phyloP scores from a whole-genome alignment of 2,888 invertebrate species.

The Elmis aenea region DNA sequence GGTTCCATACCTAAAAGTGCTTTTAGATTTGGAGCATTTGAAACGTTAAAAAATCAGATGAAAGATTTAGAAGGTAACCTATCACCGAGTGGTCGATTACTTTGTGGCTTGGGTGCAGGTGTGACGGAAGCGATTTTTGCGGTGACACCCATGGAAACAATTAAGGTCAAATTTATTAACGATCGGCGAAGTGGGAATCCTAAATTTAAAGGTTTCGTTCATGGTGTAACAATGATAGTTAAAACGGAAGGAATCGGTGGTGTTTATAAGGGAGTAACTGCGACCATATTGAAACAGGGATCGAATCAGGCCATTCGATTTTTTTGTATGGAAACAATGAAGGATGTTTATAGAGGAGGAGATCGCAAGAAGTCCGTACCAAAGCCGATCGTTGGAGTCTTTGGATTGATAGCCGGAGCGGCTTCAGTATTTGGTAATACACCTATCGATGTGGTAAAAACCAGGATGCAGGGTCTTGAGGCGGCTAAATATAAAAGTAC shows the following conservation, averaged over 20 bases:
- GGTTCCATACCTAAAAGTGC: constrained; percentile 99
- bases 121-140: constrained; percentile 93
- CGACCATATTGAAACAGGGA: constrained; percentile 97
- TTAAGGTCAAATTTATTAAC: constrained; percentile 99
- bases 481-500: constrained; percentile 93
- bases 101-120: constrained; percentile 94
- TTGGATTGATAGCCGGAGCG: constrained; percentile 92
- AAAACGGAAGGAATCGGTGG: constrained; percentile 74
- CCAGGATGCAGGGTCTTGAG: constrained; percentile 98
- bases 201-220: constrained; percentile 86
- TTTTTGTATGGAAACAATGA: constrained; percentile 93
- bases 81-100: constrained; percentile 66
- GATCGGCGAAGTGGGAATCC: constrained; percentile 91
- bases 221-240: constrained; percentile 84
- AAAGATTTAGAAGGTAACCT: constrained; percentile 78
- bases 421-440: constrained; percentile 98
- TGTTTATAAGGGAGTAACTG: constrained; percentile 88
- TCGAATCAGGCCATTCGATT: constrained; percentile 98
- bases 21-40: constrained; percentile 92
- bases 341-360: constrained; percentile 86
- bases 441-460: constrained; percentile 97
- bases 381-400: constrained; percentile 79
- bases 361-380: constrained; percentile 81
- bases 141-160: constrained; percentile 99
- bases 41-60: constrained; percentile 76